Evolutionary conservation across 2,888 invertebrate species (phyloP), one percentile per base, ranked within the genome.

Genomic region (Synergus japonicus): DNA sequence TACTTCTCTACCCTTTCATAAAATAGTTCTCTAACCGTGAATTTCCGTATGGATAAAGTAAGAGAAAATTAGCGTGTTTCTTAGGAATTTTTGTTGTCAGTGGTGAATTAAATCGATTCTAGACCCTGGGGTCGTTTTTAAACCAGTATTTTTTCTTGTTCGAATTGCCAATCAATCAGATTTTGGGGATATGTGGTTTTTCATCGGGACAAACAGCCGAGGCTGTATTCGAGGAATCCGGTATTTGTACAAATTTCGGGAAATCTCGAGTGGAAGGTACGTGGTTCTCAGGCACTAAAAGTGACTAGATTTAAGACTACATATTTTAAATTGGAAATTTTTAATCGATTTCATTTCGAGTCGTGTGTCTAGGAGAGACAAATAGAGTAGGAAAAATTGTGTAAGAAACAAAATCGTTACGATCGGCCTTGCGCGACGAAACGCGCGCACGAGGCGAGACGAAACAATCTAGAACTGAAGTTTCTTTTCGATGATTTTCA

Each of bases 391-490:
- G 5, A 22, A 63, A 60, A 29, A 60, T 29, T 12, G 63, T 29
- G 63, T 29, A 63, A 13, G 13, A 63, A 29, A 29, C 5, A 63
- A 63, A 63, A 63, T 63, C 63, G 63, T 29, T 63, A 29, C 63
- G 63, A 63, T 63, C 63, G 63, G 63, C 29, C 63, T 63, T 63
- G 63, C 63, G 63, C 29, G 63, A 13, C 29, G 13, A 29, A 63
- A 13, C 29, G 12, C 13, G 63, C 63, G 63, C 63, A 29, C 63
- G 12, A 63, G 10, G 18, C 63, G 63, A 63, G 13, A 63, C 13
- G 13, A 4, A 29, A 63, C 18, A 18, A 7, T 29, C 22, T 4
- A 63, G 18, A 18, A 58, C 29, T 5, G 5, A 29, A 5, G 13
- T 29, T 63, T 60, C 54, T 8, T 60, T 22, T 22, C 5, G 12